A percentile compares a stretch with the other conserved stretches of the same genome.
phyloP scores from a whole-genome alignment of 2,113 vertebrate species.

The Macaca nemestrina region DNA sequence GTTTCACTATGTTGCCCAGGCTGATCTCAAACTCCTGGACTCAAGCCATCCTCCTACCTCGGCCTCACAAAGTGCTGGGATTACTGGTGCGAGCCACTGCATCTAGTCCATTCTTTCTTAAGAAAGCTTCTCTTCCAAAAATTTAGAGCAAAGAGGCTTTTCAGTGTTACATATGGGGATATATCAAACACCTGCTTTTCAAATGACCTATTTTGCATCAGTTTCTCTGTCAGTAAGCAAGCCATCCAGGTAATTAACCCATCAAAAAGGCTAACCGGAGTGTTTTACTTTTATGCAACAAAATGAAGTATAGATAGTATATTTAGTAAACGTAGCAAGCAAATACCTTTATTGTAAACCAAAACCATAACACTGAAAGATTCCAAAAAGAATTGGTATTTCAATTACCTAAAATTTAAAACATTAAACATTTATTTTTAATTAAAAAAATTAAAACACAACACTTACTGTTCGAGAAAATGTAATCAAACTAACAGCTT shows the following conservation, averaged over 20 bases:
- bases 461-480: conserved; percentile 21
- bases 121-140: conserved; percentile 12
- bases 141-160: conserved; percentile 36
- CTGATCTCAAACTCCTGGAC: too few species aligned
- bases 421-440: conserved; percentile 23
- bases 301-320: background rate
- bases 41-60: too few species aligned
- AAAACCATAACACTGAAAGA: background rate
- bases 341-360: background rate
- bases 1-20: too few species aligned
- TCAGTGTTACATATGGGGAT: background rate
- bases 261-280: background rate
- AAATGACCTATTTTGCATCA: conserved; percentile 12
- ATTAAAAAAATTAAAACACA: background rate
- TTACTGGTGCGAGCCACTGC: too few species aligned
- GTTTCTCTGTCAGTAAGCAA: conserved; percentile 13
- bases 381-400: background rate
- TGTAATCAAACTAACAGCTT: conserved; percentile 13
- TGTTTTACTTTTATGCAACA: conserved; percentile 33
- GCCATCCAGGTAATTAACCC: background rate
- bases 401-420: conserved; percentile 23
- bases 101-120: background rate
- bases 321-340: conserved; percentile 24
- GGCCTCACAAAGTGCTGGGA: too few species aligned
- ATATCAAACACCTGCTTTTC: conserved; percentile 38